phyloP scores from a whole-genome alignment of 2,888 invertebrate species.

The Nymphalis polychloros region DNA sequence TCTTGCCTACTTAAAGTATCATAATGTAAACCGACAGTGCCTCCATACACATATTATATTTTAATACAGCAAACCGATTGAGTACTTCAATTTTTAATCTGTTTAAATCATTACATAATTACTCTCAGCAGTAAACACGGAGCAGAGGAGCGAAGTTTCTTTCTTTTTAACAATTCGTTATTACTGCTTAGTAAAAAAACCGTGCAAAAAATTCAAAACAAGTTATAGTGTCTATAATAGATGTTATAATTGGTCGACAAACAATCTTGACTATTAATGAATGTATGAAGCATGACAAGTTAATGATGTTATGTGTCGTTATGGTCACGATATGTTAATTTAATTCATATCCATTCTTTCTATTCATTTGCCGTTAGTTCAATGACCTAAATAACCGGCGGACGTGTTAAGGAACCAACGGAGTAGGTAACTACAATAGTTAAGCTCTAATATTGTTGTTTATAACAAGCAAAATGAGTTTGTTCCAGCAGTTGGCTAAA shows the following conservation, averaged over 20 bases:
- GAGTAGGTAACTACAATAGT: neutral
- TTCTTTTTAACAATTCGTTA: neutral
- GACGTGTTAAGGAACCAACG: conserved; percentile 8
- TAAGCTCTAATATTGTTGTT: neutral
- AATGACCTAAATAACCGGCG: conserved; percentile 59
- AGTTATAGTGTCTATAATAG: conserved; percentile 28
- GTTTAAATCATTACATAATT: neutral
- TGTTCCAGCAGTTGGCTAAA: no score
- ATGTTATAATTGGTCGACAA: conserved; percentile 32
- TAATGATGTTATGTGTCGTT: conserved; percentile 45
- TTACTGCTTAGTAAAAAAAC: neutral
- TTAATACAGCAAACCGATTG: no score
- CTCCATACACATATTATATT: no score
- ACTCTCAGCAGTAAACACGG: neutral
- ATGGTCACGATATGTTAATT: conserved; percentile 51
- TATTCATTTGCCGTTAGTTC: conserved; percentile 63
- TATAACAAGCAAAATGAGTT: neutral
- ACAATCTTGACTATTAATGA: conserved; percentile 35
- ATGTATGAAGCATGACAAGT: conserved; percentile 41
- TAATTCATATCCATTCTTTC: conserved; percentile 49
- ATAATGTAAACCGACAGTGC: no score
- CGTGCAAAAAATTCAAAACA: conserved; percentile 14
- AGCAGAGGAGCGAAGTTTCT: neutral
- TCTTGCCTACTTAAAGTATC: no score
- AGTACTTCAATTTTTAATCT: no score